Evolutionary conservation across 2,888 invertebrate species (phyloP), one percentile per base, ranked within the genome.

Genomic region (Apocheima hispidaria): DNA sequence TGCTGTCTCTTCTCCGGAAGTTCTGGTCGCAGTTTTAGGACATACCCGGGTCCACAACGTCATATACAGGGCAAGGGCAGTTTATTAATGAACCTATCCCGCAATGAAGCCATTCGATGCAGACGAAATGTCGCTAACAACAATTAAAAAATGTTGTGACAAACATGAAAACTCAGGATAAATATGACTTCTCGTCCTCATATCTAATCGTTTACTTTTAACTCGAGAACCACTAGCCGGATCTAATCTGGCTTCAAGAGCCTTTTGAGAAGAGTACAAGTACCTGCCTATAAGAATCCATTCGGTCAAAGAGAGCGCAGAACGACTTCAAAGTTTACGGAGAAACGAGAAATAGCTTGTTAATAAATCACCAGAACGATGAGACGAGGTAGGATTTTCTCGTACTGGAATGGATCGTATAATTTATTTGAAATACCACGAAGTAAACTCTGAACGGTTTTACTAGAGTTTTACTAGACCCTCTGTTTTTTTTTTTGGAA

Each of bases 271-370:
- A 41, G 21, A 38, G 40, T 53, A 48, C 18, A 43, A 33, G 23
- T 43, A 49, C 36, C 4, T 49, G 30, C 21, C 7, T 23, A 30
- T 33, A 49, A 49, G 49, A 49, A 49, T 43, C 43, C 43, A 18
- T 18, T 41, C 18, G 43, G 44, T 57, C 50, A 57, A 57, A 57
- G 43, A 50, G 14, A 50, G 26, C 43, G 7, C 35, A 26, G 35
- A 28, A 33, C 50, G 57, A 64, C 65, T 68, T 67, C 69, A 73
- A 75, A 74, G 72, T 71, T 70, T 70, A 69, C 38, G 38, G 20
- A 30, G 30, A 48, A 48, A 33, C n/a, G 33, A 9, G 36, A 7
- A 14, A 40, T 67, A 75, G 72, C 20, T 44, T 44, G 57, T 46
- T 30, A 58, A 46, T 51, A 28, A 51, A 51, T 58, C 38, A 38